Evolutionary conservation across 2,797 vertebrate genomes (phyloP).

Genomic region (Pantherophis alleghaniensis): DNA sequence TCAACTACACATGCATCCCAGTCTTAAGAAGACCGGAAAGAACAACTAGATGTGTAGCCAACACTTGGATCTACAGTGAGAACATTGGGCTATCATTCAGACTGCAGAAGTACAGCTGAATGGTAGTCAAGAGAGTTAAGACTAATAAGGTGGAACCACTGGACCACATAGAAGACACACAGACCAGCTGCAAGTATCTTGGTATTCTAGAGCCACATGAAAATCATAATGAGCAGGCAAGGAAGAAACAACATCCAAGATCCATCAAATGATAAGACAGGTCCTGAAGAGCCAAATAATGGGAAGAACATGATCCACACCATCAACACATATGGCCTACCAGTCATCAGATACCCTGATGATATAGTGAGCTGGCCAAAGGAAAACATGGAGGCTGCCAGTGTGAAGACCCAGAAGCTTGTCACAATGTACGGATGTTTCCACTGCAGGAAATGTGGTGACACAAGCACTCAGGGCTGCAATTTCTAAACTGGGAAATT

Average conservation of each 20-base stretch:
- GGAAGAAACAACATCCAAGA: not conserved
- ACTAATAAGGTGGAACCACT: not conserved
- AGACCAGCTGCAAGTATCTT: not conserved
- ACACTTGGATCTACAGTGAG: not conserved
- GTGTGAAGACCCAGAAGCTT: too few relatives aligned
- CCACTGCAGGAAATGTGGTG: too few relatives aligned
- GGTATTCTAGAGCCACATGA: not conserved
- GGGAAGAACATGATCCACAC: too few relatives aligned
- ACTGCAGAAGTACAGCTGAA: not conserved
- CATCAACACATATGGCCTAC: too few relatives aligned
- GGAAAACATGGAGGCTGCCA: too few relatives aligned
- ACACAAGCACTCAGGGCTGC: too few relatives aligned
- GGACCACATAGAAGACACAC: not conserved
- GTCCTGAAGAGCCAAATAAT: too few relatives aligned
- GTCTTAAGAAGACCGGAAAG: not conserved
- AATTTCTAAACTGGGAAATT: too few relatives aligned
- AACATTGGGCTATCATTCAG: not conserved
- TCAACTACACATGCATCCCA: not conserved
- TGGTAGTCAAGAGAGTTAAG: not conserved
- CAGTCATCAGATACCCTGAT: too few relatives aligned
- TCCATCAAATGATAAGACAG: too few relatives aligned
- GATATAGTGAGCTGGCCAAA: too few relatives aligned
- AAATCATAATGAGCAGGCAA: not conserved
- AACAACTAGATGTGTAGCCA: not conserved
- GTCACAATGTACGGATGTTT: too few relatives aligned